These are phyloP conservation scores for Hyles vespertilio DNA, from an alignment of 1,140 invertebrate genomes.

Conservation along the genomic window DNA sequence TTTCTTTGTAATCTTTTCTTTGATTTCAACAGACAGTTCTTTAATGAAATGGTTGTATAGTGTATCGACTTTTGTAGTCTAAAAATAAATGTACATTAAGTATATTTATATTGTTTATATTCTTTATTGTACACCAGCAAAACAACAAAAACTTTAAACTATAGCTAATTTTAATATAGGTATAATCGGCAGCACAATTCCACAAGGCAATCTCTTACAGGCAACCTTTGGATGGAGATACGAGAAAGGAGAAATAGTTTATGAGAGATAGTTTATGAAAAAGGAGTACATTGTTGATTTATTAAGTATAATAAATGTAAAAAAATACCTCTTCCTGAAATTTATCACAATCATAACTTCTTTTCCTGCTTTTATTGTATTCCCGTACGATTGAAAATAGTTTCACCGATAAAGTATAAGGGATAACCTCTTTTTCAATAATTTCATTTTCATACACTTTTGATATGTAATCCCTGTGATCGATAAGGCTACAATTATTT, in stretches of 20 bases:
- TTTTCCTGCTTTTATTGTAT: constrained; percentile 27
- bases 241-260: too few species aligned
- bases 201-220: too few species aligned
- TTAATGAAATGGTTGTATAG: constrained; percentile 35
- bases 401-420: constrained; percentile 22
- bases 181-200: too few species aligned
- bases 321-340: constrained; percentile 31
- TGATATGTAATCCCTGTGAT: constrained; percentile 38
- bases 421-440: constrained; percentile 8
- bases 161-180: too few species aligned
- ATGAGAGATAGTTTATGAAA: too few species aligned
- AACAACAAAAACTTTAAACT: too few species aligned
- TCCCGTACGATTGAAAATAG: constrained; percentile 37
- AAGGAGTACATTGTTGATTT: too few species aligned
- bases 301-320: not conserved
- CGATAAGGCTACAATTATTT: constrained; percentile 30
- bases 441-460: constrained; percentile 32
- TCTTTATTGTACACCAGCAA: too few species aligned
- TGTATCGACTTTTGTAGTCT: constrained; percentile 36
- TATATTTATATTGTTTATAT: too few species aligned
- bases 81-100: constrained; percentile 19
- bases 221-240: too few species aligned
- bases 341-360: constrained; percentile 19
- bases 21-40: constrained; percentile 27
- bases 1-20: constrained; percentile 19